Evolutionary conservation across 2,113 vertebrate species (phyloP).

Genomic region (Indri indri): DNA sequence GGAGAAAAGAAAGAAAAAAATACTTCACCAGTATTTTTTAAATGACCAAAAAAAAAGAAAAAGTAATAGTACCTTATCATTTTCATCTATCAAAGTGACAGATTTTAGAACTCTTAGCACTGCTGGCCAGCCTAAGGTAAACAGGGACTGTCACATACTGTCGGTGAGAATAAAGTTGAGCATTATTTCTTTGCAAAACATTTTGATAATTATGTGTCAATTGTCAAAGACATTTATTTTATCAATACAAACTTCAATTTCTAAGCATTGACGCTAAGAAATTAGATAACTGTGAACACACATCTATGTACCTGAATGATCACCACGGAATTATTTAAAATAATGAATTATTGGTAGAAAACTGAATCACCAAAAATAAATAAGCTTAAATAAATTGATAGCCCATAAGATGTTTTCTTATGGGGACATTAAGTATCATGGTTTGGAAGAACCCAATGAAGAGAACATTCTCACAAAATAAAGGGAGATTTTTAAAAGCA

Average conservation of each 20-base stretch:
- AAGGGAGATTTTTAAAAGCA: background rate
- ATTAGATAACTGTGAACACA: background rate
- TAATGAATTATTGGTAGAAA: background rate
- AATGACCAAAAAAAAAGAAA: background rate
- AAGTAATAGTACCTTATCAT: background rate
- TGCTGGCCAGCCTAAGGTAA: background rate
- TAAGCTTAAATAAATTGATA: background rate
- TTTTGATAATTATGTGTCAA: background rate
- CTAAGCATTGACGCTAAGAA: background rate
- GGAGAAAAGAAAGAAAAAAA: background rate
- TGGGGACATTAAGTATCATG: background rate
- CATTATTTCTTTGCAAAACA: background rate
- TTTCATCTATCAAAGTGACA: background rate
- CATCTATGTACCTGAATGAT: background rate
- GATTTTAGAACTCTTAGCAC: background rate
- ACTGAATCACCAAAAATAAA: background rate
- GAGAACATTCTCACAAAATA: background rate
- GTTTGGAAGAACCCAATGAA: background rate
- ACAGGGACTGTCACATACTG: too few species aligned
- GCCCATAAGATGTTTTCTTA: background rate
- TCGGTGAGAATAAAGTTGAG: background rate
- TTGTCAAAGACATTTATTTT: background rate
- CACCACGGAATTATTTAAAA: background rate
- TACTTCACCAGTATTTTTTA: background rate
- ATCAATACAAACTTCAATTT: background rate